Evolutionary conservation across 2,888 invertebrate genomes (phyloP), one percentile per base, ranked within the genome.

Genomic region (Girardia tigrina): DNA sequence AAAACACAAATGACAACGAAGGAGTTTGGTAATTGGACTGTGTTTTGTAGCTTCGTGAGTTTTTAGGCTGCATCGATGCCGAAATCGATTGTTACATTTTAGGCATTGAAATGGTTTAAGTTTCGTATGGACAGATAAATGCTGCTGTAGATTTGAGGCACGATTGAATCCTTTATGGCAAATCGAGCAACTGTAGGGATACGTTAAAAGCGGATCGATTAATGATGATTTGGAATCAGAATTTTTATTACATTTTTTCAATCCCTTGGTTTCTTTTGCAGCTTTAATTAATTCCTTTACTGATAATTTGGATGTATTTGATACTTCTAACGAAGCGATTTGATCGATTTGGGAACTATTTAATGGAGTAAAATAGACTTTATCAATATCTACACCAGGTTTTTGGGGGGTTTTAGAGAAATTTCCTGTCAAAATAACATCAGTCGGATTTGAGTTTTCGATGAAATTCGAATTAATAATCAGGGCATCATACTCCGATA

Each of bases 171-270:
- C 56, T n/a, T 56, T 56, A 23, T 56, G 56, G n/a, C 56, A 56
- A 56, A 56, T 56, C 56, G 56, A 56, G 23, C 56, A 56, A n/a
- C 56, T 56, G 56, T 56, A 56, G n/a, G 56, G 56, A 56, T 12
- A 56, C n/a, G 20, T 56, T 23, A 56, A 56, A 6, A 56, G 56
- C n/a, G 8, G 23, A 56, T 56, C 56, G 4, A 56, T 56, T 12
- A 23, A 6, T 8, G 36, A 16, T 12, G 56, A 12, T 56, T 56
- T 56, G 56, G n/a, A 20, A 56, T 56, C 56, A 8, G 36, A 8
- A 12, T 8, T 36, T 36, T 36, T 36, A 4, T n/a, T 12, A 2
- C 6, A 56, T 56, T 56, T 56, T 12, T 6, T 8, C n/a, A n/a
- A 56, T 16, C 4, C 8, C 4, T 56, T 56, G 2, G 56, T 56